Conservation (phyloP, 92 coral and sea anemone genomes). For the Scolanthus callimorphus region DNA sequence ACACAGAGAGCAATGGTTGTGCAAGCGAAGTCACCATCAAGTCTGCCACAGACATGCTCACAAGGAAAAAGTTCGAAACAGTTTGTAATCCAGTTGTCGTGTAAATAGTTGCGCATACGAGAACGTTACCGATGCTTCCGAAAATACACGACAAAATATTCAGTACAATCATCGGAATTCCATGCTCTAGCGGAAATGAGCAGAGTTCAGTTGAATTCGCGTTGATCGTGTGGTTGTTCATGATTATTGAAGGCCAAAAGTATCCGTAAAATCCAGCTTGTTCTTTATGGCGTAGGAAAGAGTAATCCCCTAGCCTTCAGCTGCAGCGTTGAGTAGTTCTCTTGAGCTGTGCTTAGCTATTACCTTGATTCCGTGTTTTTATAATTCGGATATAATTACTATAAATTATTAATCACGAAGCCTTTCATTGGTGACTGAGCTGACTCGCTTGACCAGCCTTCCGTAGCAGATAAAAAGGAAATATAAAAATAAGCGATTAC, state of each 20-base stretch:
- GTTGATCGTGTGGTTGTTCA: background rate
- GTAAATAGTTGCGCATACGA: slow-evolving; percentile 70
- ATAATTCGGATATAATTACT: too few relatives aligned
- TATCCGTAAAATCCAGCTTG: too few relatives aligned
- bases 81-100: slow-evolving; percentile 58
- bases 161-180: slow-evolving; percentile 30
- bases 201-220: slow-evolving; percentile 2
- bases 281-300: too few relatives aligned
- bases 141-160: slow-evolving; percentile 52
- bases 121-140: slow-evolving; percentile 72
- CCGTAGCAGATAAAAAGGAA: background rate
- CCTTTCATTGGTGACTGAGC: background rate
- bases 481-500: too few relatives aligned
- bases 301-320: too few relatives aligned
- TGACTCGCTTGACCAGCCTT: background rate
- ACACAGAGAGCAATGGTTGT: slow-evolving; percentile 69
- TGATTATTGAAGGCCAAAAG: background rate
- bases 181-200: slow-evolving; percentile 36
- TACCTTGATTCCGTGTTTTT: background rate
- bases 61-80: slow-evolving; percentile 61
- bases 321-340: too few relatives aligned
- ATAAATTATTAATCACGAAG: background rate
- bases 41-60: slow-evolving; percentile 68
- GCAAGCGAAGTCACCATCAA: slow-evolving; percentile 62
- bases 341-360: too few relatives aligned